Conservation (phyloP, 2,888 invertebrate genomes). For the Caenorhabditis sp. region DNA sequence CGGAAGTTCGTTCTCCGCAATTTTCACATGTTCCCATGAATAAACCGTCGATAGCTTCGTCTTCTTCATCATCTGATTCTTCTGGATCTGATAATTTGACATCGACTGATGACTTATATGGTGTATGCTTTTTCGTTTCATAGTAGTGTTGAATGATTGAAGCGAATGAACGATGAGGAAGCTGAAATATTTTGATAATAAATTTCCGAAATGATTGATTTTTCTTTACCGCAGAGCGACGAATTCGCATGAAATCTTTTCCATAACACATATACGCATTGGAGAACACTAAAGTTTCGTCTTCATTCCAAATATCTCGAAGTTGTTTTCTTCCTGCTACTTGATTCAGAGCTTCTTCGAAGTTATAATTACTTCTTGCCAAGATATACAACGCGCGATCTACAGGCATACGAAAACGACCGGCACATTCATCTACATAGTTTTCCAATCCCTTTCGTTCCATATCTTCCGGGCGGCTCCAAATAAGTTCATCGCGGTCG, state of each 20-base stretch:
- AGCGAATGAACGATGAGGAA: slow-evolving; percentile 46
- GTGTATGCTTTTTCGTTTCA: slow-evolving; percentile 41
- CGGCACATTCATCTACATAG: slow-evolving; percentile 10
- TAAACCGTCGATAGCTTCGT: not conserved
- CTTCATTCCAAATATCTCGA: slow-evolving; percentile 32
- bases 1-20: slow-evolving; percentile 14
- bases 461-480: slow-evolving; percentile 3
- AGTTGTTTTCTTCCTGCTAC: slow-evolving; percentile 5
- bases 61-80: not conserved
- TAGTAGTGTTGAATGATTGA: slow-evolving; percentile 52
- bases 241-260: slow-evolving; percentile 37
- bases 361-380: slow-evolving; percentile 16
- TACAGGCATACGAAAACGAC: slow-evolving; percentile 15
- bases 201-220: too few relatives aligned
- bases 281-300: slow-evolving; percentile 31
- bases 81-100: slow-evolving; percentile 1
- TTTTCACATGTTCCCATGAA: slow-evolving; percentile 29
- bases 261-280: slow-evolving; percentile 32
- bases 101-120: slow-evolving; percentile 22
- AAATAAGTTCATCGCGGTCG: slow-evolving; percentile 5
- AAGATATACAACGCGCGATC: slow-evolving; percentile 34
- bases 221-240: slow-evolving; percentile 22
- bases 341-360: not conserved
- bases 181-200: too few relatives aligned
- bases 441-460: not conserved